Base-by-base conservation (phyloP, 2,797 vertebrate genomes). In the Eulemur mongoz region DNA sequence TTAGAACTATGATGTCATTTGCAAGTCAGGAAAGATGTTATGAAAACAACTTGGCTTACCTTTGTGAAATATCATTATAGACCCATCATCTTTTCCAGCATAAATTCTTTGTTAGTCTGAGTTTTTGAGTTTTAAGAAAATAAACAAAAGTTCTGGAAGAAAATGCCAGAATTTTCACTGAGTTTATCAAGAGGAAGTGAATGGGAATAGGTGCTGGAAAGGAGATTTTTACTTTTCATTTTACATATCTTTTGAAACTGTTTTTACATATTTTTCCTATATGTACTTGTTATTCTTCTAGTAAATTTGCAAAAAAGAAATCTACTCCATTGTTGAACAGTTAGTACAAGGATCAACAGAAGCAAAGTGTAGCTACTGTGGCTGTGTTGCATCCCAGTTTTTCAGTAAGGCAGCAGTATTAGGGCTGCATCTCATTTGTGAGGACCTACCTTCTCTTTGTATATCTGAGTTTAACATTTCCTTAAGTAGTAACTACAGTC, bases 61-160 rank as follows among this genome's bases (percentile, higher is more conserved):
- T 52, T 86, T 76, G 27, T 61, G 40, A 93, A 95, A 95, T 92
- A 89, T 92, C 23, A 43, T 70, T 78, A 15, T 14, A 48, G 4
- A 9, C 18, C 32, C 35, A 52, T 83, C 65, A 54, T 87, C 35
- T 23, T 75, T 75, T 45, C 57, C 27, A 79, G 10, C 82, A 13
- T 61, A 52, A 92, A 79, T 85, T 86, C 17, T n/a, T 83, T 93
- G 6, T 70, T 88, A 73, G 20, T 32, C 6, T 30, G 13, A 52
- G 4, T 70, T 65, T 69, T 48, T 65, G 12, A 82, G 50, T 50
- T 89, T 80, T 85, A 89, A 76, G 11, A 11, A 93, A 57, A 63
- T 48, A 67, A n/a, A 6, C 25, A 15, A 82, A 90, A 91, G 50
- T 63, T 79, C 0, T 38, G 8, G 27, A 76, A 88, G 43, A 89